These are phyloP conservation scores for Brachycybe producta DNA, from an alignment of 2,888 invertebrate species.

Conservation along the genomic window DNA sequence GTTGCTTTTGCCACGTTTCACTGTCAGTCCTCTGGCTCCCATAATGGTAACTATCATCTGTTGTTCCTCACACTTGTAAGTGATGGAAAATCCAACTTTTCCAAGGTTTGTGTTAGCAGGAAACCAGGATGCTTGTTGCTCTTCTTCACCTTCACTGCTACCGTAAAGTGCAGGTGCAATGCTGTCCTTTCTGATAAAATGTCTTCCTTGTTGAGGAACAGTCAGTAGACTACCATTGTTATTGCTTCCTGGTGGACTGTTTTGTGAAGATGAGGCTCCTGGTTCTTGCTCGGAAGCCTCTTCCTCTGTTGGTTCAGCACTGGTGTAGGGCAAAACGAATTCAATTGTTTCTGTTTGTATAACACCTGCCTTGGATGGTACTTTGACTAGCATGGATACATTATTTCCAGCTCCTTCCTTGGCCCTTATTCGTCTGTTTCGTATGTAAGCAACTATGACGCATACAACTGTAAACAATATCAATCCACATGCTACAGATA, in stretches of 20 bases:
- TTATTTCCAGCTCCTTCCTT: too few relatives aligned
- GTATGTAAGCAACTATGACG: too few relatives aligned
- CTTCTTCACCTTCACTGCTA: slow-evolving; percentile 15
- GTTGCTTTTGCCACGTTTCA: slow-evolving; percentile 12
- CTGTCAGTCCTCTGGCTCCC: slow-evolving; percentile 15
- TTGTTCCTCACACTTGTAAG: neutral
- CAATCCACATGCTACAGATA: too few relatives aligned
- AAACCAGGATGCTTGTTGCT: neutral
- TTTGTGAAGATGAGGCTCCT: slow-evolving; percentile 7
- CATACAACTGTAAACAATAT: too few relatives aligned
- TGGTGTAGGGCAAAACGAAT: slow-evolving; percentile 14
- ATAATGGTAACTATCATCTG: slow-evolving; percentile 6
- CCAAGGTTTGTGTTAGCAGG: slow-evolving; percentile 2
- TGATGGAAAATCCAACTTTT: slow-evolving; percentile 12
- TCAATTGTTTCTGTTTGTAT: slow-evolving; percentile 12
- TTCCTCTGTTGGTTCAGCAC: slow-evolving; percentile 7
- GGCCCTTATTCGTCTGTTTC: too few relatives aligned
- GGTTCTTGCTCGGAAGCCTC: slow-evolving; percentile 13
- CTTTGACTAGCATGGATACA: too few relatives aligned
- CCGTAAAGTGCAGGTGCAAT: slow-evolving; percentile 12
- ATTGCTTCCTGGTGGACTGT: neutral
- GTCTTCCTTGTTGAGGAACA: neutral
- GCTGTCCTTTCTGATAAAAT: neutral
- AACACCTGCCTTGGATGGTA: slow-evolving; percentile 6
- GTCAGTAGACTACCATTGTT: slow-evolving; percentile 3